Conservation (phyloP, 2,797 vertebrate species). For the Leuciscus waleckii region DNA sequence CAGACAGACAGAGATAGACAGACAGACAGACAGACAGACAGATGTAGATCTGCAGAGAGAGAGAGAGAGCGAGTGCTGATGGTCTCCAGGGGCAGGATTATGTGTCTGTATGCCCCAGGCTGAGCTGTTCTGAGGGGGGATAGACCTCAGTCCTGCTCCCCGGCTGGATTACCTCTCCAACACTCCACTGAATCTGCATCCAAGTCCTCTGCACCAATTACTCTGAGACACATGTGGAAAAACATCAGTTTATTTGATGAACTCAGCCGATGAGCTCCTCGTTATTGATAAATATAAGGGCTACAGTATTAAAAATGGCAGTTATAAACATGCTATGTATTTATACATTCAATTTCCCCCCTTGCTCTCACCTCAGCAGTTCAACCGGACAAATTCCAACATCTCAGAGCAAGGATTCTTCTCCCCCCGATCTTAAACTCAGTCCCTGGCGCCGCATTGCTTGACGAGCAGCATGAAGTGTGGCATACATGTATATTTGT, state of each 20-base stretch:
- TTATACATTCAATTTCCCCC: background rate
- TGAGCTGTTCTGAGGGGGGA: constrained; percentile 77
- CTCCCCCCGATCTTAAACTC: background rate
- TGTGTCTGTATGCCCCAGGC: constrained; percentile 81
- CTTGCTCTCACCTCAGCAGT: background rate
- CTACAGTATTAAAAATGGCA: background rate
- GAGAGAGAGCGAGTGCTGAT: constrained; percentile 59
- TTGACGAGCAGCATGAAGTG: constrained; percentile 13
- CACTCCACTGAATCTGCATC: constrained; percentile 56
- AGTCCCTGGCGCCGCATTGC: constrained; percentile 1
- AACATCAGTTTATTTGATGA: background rate
- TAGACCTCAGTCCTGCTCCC: constrained; percentile 78
- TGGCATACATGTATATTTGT: constrained; percentile 16
- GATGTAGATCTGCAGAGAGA: background rate
- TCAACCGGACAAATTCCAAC: constrained; percentile 12
- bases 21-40: background rate
- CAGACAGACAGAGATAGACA: background rate
- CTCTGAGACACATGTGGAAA: constrained; percentile 13
- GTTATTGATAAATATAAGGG: background rate
- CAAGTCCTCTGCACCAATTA: constrained; percentile 13
- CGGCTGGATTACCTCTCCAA: constrained; percentile 76
- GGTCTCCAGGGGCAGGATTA: constrained; percentile 81
- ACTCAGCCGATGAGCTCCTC: background rate
- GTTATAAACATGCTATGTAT: background rate
- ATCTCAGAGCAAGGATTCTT: constrained; percentile 3